These are phyloP conservation scores for Chrysochloris asiatica DNA, from an alignment of 2,113 vertebrate genomes.

Conservation along the genomic window DNA sequence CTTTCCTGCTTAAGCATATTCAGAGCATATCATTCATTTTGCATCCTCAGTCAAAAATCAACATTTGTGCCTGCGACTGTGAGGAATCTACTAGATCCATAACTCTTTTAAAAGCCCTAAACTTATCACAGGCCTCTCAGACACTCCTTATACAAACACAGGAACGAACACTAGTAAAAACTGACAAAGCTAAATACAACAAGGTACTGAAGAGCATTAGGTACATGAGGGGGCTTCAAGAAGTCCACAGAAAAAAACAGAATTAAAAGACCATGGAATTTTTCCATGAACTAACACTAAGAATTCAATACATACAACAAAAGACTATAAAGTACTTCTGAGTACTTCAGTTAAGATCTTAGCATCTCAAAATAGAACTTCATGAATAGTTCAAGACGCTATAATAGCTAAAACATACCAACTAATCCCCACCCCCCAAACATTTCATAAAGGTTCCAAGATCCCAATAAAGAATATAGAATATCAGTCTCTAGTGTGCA, in stretches of 20 bases:
- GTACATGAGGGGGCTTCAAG: no score
- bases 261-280: no score
- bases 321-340: background rate
- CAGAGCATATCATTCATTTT: background rate
- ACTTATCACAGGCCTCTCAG: background rate
- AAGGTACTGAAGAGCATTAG: background rate
- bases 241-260: no score
- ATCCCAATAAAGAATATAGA: constrained; percentile 31
- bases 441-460: constrained; percentile 31
- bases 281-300: background rate
- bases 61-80: background rate
- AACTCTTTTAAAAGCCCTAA: constrained; percentile 19
- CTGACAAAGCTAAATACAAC: background rate
- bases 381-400: constrained; percentile 1
- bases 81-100: background rate
- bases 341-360: background rate
- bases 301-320: background rate
- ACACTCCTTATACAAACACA: background rate
- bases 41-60: background rate
- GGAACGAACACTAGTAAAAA: background rate
- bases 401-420: constrained; percentile 15
- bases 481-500: background rate
- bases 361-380: constrained; percentile 32
- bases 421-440: background rate
- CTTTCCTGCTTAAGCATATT: background rate